phyloP scores from a whole-genome alignment of 2,888 invertebrate species.

The Heliothis peltigera region DNA sequence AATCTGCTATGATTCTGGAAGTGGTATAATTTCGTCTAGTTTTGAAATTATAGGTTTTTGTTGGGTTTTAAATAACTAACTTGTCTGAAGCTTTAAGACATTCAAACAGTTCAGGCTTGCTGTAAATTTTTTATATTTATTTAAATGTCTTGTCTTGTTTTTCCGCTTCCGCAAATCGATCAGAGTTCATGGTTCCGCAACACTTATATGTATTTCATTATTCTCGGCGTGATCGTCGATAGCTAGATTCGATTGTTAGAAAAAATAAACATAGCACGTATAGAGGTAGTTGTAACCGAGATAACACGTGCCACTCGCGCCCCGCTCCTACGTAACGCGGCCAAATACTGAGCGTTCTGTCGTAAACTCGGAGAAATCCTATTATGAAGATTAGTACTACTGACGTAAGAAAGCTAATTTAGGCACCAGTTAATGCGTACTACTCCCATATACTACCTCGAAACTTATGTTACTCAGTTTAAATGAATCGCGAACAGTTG shows the following conservation, averaged over 20 bases:
- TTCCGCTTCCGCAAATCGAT: constrained; percentile 65
- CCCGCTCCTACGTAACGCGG: constrained; percentile 61
- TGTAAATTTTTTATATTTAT: too few species aligned
- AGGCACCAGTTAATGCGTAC: constrained; percentile 54
- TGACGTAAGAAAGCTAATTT: constrained; percentile 64
- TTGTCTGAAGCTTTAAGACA: constrained; percentile 8
- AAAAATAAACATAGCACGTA: constrained; percentile 60
- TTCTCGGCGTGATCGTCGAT: constrained; percentile 63
- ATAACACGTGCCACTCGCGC: constrained; percentile 71
- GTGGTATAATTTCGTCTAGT: neutral
- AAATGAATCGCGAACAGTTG: constrained; percentile 20
- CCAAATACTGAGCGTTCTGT: constrained; percentile 60
- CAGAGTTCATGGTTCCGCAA: constrained; percentile 65
- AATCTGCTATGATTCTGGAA: neutral
- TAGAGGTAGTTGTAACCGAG: constrained; percentile 56
- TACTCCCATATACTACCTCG: constrained; percentile 14
- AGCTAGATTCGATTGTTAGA: constrained; percentile 54
- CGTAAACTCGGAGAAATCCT: constrained; percentile 70
- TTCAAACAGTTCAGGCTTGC: constrained; percentile 36
- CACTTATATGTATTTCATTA: constrained; percentile 53
- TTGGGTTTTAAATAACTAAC: constrained; percentile 22
- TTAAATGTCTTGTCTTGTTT: constrained; percentile 47
- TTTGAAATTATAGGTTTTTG: too few species aligned
- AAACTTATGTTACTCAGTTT: neutral
- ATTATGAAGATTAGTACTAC: constrained; percentile 68